Evolutionary conservation across 2,113 vertebrate genomes (phyloP), one percentile per base, ranked within the genome.

Genomic region (Pollachius pollachius): DNA sequence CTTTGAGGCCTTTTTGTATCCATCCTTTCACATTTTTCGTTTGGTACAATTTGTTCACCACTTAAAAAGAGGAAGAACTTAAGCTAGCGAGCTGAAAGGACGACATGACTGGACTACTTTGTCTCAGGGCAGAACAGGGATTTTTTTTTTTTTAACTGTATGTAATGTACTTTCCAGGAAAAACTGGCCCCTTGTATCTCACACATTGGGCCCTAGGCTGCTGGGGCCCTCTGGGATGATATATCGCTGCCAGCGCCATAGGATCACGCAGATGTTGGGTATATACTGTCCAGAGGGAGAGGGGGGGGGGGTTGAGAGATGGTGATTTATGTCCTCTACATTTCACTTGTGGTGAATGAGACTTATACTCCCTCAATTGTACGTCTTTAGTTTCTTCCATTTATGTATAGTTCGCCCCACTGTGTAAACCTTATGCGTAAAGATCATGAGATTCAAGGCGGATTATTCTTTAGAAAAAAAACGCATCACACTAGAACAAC

Each of bases 301-400:
- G 81, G 62, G 69, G 68, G 61, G 61, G 60, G 69, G 54, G 67
- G 72, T 75, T 52, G 69, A 80, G 74, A 78, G 70, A 77, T 13
- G 65, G 11, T 89, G 79, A 89, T 87, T 85, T 90, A 89, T 91
- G 88, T 89, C 79, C 80, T 70, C 74, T 73, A 72, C 84, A 82
- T 82, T 93, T 83, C 72, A 57, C 78, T 84, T 77, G 79, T 72
- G 81, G 75, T 86, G 52, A 16, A 85, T 65, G 79, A 75, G 79
- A 89, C 80, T 61, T 67, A 65, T 48, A 75, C 71, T 73, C 67
- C 70, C 70, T 81, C 71, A 65, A 73, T 83, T 82, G 86, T 89
- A 78, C 81, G 41, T 37, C 48, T 27, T 18, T 48, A 7, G 15
- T 6, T 48, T 18, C 59, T 52, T 62, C 54, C 56, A 18, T n/a